Conservation (phyloP, 2,113 vertebrate genomes). For the Eira barbara region DNA sequence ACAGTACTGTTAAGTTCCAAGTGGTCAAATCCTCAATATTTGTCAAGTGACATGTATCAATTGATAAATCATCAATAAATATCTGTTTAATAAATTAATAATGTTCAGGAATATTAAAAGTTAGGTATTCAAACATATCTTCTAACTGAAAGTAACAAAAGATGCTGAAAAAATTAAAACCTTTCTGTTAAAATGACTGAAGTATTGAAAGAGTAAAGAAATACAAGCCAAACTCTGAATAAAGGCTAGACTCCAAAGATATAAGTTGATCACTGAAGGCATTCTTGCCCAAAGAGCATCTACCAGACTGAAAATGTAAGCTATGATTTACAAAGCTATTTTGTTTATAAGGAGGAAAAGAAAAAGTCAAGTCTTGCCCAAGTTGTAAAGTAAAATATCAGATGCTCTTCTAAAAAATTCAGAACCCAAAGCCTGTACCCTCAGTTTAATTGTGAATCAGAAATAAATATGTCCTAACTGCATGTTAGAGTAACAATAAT, state of each 20-base stretch:
- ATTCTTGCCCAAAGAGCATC: not conserved
- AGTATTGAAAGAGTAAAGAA: not conserved
- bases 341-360: not conserved
- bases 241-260: not conserved
- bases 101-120: not conserved
- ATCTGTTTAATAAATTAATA: not conserved
- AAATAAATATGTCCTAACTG: not conserved
- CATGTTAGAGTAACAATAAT: not conserved
- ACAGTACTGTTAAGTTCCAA: not conserved
- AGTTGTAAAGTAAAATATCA: not conserved
- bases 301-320: not conserved
- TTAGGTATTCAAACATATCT: not conserved
- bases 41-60: not conserved
- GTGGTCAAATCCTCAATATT: not conserved
- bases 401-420: not conserved
- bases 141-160: not conserved
- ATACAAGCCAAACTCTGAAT: not conserved
- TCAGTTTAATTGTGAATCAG: not conserved
- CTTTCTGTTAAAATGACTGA: not conserved
- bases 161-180: not conserved
- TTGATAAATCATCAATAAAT: not conserved
- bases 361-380: not conserved
- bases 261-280: not conserved
- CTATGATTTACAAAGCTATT: not conserved
- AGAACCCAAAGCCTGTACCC: not conserved